Evolutionary conservation across 2,113 vertebrate species (phyloP), one percentile per base, ranked within the genome.

Genomic region (Lophura nycthemera): DNA sequence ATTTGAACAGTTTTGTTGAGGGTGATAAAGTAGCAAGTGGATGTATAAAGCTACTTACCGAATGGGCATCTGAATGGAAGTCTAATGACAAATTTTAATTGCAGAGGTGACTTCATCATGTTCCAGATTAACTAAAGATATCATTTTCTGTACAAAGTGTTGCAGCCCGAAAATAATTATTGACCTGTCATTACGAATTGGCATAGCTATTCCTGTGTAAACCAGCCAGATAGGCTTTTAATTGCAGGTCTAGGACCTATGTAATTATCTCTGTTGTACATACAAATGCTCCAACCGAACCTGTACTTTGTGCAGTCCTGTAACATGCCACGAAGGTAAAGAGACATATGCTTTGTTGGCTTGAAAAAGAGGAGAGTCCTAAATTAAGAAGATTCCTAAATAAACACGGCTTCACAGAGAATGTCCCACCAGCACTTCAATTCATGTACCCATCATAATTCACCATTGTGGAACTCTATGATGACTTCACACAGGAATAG

Each of bases 141-240:
- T 14, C 22, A 67, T 72, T 61, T 75, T 81, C 38, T 42, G 29
- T 24, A 79, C 27, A 71, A 92, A 65, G 43, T 27, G 16, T 54
- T 82, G 47, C 11, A 82, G 27, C 13, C 34, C 19, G 43, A 22
- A 15, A 30, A 13, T 61, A 69, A 69, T 81, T 45, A 56, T 42
- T 94, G 71, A 66, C 36, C 36, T 85, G 59, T 32, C n/a, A n/a
- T 38, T 75, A 75, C 48, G 86, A 86, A 89, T 57, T 92, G 74
- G 6, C 67, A 42, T 54, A 70, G 10, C 18, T 85, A 21, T 36
- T 91, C 40, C 59, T 57, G 25, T 65, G 40, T 18, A 85, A 87
- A 38, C 52, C 27, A 54, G 20, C 10, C 43, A 85, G 22, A 45
- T 65, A 70, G 59, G 17, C 27, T 59, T 54, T 29, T 64, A 63